Percentiles rank a stretch among this genome's conserved stretches.
These are phyloP conservation scores for Ochotona princeps DNA, from an alignment of 2,113 vertebrate species.

Conservation along the genomic window DNA sequence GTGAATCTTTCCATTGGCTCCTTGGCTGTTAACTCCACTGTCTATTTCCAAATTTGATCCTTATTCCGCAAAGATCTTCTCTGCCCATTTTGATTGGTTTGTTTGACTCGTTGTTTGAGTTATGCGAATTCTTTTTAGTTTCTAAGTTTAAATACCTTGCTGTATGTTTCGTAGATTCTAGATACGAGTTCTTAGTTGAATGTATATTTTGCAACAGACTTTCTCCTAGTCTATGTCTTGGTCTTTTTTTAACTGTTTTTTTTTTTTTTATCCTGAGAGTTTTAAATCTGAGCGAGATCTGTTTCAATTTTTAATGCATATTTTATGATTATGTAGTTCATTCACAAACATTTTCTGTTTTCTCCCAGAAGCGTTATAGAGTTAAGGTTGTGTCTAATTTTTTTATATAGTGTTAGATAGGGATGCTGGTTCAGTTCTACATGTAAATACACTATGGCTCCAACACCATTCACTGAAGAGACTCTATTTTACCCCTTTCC, in stretches of 20 bases:
- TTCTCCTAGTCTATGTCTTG: background rate
- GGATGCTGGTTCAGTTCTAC: background rate
- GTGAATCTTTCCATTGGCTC: background rate
- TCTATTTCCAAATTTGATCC: background rate
- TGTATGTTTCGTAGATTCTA: background rate
- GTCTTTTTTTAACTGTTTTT: background rate
- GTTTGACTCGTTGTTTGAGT: background rate
- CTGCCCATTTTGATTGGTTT: background rate
- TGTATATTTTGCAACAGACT: background rate
- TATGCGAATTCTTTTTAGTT: background rate
- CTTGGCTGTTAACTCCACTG: background rate
- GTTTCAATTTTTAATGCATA: background rate
- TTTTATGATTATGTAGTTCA: background rate
- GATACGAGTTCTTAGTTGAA: background rate
- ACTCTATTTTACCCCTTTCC: background rate
- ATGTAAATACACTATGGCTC: background rate
- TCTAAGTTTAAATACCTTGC: background rate
- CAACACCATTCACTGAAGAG: background rate
- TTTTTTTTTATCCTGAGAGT: background rate
- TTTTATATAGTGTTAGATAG: background rate
- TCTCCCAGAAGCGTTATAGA: constrained; percentile 24
- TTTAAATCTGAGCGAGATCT: background rate
- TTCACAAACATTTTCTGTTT: constrained; percentile 10
- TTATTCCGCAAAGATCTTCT: background rate
- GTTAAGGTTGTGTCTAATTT: background rate